Percentiles rank a stretch among this genome's conserved stretches.
Conservation (phyloP, 1,140 invertebrate species). For the Penaeus japonicus region DNA sequence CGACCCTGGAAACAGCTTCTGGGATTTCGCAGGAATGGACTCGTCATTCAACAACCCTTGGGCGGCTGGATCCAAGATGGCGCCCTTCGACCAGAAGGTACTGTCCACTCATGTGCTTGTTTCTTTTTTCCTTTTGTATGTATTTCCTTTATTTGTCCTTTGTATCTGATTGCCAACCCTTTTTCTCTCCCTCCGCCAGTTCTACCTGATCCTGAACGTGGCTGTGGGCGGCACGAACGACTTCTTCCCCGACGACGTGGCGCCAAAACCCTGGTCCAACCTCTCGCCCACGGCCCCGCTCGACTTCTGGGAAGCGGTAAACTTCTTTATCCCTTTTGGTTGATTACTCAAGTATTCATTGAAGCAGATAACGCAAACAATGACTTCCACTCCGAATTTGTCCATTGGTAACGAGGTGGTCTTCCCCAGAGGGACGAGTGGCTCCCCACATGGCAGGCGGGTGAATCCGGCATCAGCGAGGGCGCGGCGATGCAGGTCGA, state of each 20-base stretch:
- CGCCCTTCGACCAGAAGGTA: conserved; percentile 61
- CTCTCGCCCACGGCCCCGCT: conserved; percentile 64
- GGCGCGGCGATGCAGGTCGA: conserved; percentile 70
- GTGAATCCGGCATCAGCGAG: conserved; percentile 49
- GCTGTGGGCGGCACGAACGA: conserved; percentile 75
- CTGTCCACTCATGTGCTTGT: conserved; percentile 47
- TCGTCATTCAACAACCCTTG: conserved; percentile 3
- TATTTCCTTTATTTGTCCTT: no score
- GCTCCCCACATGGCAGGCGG: conserved; percentile 60
- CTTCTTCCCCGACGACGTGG: conserved; percentile 67
- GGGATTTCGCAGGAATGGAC: conserved; percentile 61
- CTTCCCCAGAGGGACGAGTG: conserved; percentile 69
- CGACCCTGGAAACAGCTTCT: conserved; percentile 61
- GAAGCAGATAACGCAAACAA: no score
- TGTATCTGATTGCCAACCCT: conserved; percentile 52
- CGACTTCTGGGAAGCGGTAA: conserved; percentile 62
- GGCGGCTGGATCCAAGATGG: no score
- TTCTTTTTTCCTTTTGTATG: no score
- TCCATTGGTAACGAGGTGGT: conserved; percentile 63
- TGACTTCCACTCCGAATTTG: no score
- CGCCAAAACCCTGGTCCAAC: conserved; percentile 73
- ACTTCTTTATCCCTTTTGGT: no score
- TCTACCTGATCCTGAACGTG: conserved; percentile 76
- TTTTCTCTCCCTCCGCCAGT: conserved; percentile 78
- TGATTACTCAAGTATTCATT: no score